Conservation (phyloP, 2,797 vertebrate genomes). For the Chelmon rostratus region DNA sequence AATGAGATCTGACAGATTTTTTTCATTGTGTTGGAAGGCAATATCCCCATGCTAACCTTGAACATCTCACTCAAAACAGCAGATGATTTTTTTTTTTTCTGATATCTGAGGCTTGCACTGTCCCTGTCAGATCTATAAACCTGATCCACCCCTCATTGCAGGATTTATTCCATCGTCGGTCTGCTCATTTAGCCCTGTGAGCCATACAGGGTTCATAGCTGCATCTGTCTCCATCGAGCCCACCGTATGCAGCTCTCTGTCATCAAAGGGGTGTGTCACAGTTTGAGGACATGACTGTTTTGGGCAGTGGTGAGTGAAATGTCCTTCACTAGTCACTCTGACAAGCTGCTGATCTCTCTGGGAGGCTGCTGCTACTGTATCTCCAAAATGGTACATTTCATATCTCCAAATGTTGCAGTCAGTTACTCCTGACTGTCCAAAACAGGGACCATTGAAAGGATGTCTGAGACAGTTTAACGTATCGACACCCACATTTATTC, state of each 20-base stretch:
- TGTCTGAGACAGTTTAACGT: neutral
- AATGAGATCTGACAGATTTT: neutral
- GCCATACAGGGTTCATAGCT: constrained; percentile 44
- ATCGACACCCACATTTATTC: neutral
- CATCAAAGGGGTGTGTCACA: constrained; percentile 44
- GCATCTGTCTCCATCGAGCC: constrained; percentile 69
- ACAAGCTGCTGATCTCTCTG: constrained; percentile 51
- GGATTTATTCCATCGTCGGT: constrained; percentile 43
- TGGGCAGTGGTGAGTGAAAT: constrained; percentile 61
- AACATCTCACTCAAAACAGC: constrained; percentile 26
- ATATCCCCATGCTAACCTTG: neutral
- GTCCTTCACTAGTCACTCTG: constrained; percentile 49
- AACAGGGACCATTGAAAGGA: neutral
- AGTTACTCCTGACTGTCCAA: neutral
- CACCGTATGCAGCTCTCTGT: constrained; percentile 64
- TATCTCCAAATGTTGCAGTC: no score
- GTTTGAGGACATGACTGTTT: constrained; percentile 44
- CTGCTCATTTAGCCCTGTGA: constrained; percentile 61
- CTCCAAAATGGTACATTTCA: neutral
- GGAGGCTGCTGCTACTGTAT: constrained; percentile 3
- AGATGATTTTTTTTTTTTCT: constrained; percentile 30
- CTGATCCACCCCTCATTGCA: neutral
- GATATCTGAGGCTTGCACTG: constrained; percentile 27
- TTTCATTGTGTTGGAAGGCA: constrained; percentile 18
- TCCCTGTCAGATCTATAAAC: constrained; percentile 46